Percentiles rank a stretch among this genome's conserved stretches.
Conservation (phyloP, 2,113 vertebrate species). For the Gopherus flavomarginatus region DNA sequence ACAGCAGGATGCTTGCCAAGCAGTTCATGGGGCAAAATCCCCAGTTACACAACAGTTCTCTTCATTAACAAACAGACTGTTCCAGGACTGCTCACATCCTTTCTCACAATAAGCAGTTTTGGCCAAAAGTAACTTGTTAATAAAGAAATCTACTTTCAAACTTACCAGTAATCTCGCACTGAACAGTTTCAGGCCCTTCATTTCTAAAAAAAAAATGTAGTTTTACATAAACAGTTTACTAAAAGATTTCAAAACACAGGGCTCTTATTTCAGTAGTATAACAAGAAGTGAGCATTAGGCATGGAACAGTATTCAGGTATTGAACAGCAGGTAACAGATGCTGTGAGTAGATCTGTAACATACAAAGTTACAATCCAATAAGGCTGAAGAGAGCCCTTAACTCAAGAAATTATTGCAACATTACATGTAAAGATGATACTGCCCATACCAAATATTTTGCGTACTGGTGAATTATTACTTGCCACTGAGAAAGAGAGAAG, state of each 20-base stretch:
- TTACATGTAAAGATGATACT: not conserved
- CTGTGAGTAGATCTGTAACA: not conserved
- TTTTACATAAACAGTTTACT: not conserved
- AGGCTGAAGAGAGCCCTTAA: not conserved
- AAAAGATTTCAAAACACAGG: not conserved
- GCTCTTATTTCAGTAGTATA: not conserved
- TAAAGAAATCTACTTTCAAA: conserved; percentile 26
- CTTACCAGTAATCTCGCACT: conserved; percentile 78
- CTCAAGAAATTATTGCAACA: not conserved
- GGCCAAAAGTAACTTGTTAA: fast-evolving
- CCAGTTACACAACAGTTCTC: fast-evolving
- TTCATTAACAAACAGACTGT: not conserved
- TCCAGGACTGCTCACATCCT: not conserved
- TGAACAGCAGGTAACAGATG: not conserved
- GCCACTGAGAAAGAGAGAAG: not conserved
- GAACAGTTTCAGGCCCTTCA: conserved; percentile 60
- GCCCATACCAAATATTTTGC: not conserved
- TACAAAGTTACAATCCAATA: not conserved
- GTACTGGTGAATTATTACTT: not conserved
- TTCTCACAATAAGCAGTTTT: not conserved
- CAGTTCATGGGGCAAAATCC: not conserved
- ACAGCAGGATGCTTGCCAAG: not conserved
- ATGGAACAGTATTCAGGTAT: fast-evolving
- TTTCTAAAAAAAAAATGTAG: conserved; percentile 50
- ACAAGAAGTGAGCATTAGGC: not conserved